phyloP scores from a whole-genome alignment of 2,113 vertebrate species.

The Gopherus evgoodei region DNA sequence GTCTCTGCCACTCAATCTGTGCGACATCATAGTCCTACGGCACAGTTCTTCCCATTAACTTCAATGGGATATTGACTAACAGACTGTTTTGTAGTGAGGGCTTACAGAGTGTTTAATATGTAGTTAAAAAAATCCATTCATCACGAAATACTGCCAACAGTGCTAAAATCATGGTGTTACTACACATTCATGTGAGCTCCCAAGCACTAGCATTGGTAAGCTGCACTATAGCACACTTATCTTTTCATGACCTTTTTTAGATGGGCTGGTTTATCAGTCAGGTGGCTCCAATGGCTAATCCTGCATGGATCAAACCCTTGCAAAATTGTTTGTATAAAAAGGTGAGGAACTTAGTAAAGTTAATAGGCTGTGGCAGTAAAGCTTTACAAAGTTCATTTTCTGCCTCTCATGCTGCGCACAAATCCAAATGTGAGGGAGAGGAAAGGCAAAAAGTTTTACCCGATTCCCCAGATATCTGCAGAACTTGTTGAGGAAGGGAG shows the following conservation, averaged over 20 bases:
- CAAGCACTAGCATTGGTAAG: too few relatives aligned
- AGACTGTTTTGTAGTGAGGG: too few relatives aligned
- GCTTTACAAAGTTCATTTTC: neutral
- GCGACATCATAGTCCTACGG: too few relatives aligned
- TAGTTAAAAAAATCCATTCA: too few relatives aligned
- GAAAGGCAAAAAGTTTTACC: neutral
- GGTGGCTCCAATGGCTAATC: neutral
- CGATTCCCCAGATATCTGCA: neutral
- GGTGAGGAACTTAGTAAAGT: neutral
- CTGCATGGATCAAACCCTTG: neutral
- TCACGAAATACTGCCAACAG: too few relatives aligned
- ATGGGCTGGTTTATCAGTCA: neutral
- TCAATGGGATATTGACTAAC: too few relatives aligned
- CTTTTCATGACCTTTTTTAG: neutral
- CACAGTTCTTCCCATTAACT: too few relatives aligned
- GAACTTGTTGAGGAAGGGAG: neutral
- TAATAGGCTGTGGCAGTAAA: neutral
- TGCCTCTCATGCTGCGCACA: neutral
- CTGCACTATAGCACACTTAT: neutral
- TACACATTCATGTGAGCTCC: too few relatives aligned
- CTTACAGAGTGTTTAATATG: too few relatives aligned
- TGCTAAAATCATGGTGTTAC: too few relatives aligned
- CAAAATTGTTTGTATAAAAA: neutral
- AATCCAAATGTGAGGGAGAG: neutral
- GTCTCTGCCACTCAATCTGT: too few relatives aligned